Conservation (phyloP, 2,797 vertebrate genomes). For the Liasis olivaceus region DNA sequence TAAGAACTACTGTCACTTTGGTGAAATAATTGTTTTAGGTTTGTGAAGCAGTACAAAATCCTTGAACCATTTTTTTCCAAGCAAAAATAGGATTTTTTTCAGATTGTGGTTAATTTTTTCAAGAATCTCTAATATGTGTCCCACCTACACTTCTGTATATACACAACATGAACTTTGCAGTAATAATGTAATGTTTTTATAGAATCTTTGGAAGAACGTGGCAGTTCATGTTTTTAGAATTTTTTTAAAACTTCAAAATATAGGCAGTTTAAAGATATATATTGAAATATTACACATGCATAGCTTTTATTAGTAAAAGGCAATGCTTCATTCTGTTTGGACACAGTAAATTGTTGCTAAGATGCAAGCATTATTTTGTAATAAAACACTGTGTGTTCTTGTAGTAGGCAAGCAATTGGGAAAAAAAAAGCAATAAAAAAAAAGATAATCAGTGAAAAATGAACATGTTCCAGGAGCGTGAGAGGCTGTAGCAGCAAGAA, state of each 20-base stretch:
- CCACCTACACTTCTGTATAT: background rate
- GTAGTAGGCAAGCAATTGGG: too few relatives aligned
- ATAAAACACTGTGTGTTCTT: background rate
- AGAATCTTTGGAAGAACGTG: background rate
- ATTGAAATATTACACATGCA: background rate
- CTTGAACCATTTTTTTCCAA: too few relatives aligned
- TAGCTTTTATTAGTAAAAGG: background rate
- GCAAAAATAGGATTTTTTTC: background rate
- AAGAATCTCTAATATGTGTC: background rate
- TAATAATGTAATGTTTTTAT: background rate
- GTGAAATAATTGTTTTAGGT: background rate
- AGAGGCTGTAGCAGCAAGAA: background rate
- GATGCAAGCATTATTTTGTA: background rate
- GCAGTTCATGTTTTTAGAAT: background rate
- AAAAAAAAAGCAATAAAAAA: background rate
- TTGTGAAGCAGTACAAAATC: background rate
- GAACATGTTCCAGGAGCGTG: background rate
- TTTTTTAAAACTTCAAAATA: background rate
- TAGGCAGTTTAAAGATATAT: background rate
- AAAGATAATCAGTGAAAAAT: background rate
- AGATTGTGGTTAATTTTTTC: background rate
- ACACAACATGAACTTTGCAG: background rate
- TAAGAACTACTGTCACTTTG: too few relatives aligned
- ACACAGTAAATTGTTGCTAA: constrained; percentile 5
- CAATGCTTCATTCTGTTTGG: background rate